Evolutionary conservation across 2,888 invertebrate species (phyloP).

Genomic region (Cataglyphis rosenhaueri): DNA sequence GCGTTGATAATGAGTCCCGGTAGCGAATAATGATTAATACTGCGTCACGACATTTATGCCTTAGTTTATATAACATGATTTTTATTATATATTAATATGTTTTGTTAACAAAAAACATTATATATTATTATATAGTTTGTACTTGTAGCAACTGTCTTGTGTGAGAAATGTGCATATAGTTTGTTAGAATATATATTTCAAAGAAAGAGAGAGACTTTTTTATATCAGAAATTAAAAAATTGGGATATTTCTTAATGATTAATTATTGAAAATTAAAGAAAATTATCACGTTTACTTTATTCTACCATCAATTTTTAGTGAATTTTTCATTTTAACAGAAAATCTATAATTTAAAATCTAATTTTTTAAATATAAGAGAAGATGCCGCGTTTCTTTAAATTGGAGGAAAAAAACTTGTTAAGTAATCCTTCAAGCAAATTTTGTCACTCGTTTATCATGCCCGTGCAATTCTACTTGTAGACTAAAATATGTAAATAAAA

Average conservation of each 20-base stretch:
- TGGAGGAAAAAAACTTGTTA: too few relatives aligned
- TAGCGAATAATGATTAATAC: background rate
- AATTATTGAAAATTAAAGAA: background rate
- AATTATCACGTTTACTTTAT: background rate
- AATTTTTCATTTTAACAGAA: background rate
- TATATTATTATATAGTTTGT: conserved; percentile 14
- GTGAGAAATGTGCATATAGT: too few relatives aligned
- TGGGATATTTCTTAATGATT: background rate
- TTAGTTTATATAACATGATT: conserved; percentile 59
- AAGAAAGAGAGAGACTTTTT: background rate
- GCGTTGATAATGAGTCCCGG: background rate
- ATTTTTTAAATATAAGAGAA: background rate
- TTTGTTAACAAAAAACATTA: conserved; percentile 12
- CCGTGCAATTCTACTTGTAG: background rate
- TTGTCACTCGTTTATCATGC: background rate
- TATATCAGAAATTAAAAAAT: background rate
- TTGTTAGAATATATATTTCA: background rate
- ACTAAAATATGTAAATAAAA: conserved; percentile 6
- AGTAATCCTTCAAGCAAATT: background rate
- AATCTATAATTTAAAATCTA: background rate
- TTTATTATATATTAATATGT: conserved; percentile 31
- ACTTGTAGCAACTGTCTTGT: background rate
- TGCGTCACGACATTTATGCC: background rate
- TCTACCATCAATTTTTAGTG: background rate
- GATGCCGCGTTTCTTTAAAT: background rate